phyloP scores from a whole-genome alignment of 1,140 invertebrate genomes.

The Drosophila miranda region DNA sequence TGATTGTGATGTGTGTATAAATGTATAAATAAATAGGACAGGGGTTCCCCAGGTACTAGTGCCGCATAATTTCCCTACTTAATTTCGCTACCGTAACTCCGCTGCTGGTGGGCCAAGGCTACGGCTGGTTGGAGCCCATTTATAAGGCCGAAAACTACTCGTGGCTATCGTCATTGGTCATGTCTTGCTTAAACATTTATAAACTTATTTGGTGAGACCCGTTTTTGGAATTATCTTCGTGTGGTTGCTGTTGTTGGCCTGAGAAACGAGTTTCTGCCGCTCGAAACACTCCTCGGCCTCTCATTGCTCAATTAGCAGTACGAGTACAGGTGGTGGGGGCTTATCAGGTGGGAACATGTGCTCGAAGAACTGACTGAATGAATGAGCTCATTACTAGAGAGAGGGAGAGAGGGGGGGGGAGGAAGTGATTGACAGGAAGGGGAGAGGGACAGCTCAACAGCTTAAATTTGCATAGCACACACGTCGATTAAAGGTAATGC shows the following conservation, averaged over 20 bases:
- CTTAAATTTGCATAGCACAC: constrained; percentile 40
- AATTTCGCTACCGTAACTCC: constrained; percentile 26
- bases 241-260: constrained; percentile 1
- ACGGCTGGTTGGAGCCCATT: constrained; percentile 20
- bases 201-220: constrained; percentile 43
- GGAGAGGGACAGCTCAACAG: constrained; percentile 5
- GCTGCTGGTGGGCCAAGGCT: constrained; percentile 46
- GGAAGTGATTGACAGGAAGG: constrained; percentile 14
- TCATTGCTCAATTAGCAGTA: constrained; percentile 64
- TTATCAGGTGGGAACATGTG: constrained; percentile 52
- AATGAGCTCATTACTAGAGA: constrained; percentile 61
- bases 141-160: constrained; percentile 50
- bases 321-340: constrained; percentile 1
- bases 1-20: too few relatives aligned
- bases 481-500: constrained; percentile 34
- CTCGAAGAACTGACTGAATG: constrained; percentile 16
- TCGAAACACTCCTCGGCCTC: background rate
- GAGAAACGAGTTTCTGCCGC: constrained; percentile 58
- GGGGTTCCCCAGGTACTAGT: too few relatives aligned
- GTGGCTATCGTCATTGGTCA: constrained; percentile 8
- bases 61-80: background rate
- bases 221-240: constrained; percentile 30
- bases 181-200: constrained; percentile 21
- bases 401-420: background rate
- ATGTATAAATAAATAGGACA: too few relatives aligned